phyloP scores from a whole-genome alignment of 2,888 invertebrate species.

The Orchesellides sinensis region DNA sequence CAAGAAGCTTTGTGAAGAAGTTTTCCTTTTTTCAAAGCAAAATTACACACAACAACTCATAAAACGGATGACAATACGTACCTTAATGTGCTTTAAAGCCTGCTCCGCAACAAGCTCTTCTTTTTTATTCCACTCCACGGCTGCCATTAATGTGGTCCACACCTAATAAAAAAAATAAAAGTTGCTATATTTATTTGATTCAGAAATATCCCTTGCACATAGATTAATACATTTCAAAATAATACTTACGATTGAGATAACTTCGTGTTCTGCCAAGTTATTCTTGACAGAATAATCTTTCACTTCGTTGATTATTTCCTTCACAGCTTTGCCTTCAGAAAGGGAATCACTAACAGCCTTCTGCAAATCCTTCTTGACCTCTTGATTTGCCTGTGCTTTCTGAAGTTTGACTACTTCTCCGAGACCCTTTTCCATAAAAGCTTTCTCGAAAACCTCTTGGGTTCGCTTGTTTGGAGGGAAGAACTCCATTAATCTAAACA shows the following conservation, averaged over 20 bases:
- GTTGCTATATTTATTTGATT: too few species aligned
- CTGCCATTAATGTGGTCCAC: conserved; percentile 96
- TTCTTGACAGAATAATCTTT: conserved; percentile 90
- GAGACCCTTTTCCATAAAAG: conserved; percentile 88
- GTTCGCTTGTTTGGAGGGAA: conserved; percentile 96
- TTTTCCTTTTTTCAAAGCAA: neutral
- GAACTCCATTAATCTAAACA: conserved; percentile 89
- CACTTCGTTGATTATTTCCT: conserved; percentile 90
- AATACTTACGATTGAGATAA: conserved; percentile 89
- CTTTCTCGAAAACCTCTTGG: conserved; percentile 87
- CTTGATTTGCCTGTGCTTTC: conserved; percentile 82
- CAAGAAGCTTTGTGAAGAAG: neutral
- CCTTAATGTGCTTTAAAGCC: conserved; percentile 91
- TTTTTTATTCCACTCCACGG: conserved; percentile 99
- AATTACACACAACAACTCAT: conserved; percentile 1
- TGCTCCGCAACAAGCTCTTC: conserved; percentile 97
- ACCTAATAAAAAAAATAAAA: conserved; percentile 80
- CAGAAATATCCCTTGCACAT: too few species aligned
- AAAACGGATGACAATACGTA: conserved; percentile 47
- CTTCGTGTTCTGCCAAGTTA: conserved; percentile 93
- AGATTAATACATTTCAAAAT: conserved; percentile 16
- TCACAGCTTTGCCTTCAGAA: conserved; percentile 89
- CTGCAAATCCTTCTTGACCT: conserved; percentile 88
- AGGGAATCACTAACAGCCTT: conserved; percentile 88
- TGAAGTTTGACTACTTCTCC: conserved; percentile 84